Conservation (phyloP, 2,888 invertebrate genomes). For the Cerastis rubricosa region DNA sequence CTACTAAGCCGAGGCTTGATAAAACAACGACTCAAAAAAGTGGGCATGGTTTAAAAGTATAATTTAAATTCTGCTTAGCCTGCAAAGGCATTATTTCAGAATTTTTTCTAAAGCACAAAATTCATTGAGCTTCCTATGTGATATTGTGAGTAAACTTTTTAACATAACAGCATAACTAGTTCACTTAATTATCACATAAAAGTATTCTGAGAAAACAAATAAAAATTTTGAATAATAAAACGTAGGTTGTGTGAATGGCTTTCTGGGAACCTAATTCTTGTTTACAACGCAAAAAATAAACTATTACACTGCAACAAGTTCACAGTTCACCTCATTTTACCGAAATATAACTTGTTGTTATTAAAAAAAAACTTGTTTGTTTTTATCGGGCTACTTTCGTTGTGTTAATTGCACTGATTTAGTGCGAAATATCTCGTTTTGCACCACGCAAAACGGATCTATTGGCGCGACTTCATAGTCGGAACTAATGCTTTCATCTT, state of each 20-base stretch:
- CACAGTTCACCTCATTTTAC: constrained; percentile 55
- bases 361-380: neutral
- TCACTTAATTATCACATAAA: constrained; percentile 5
- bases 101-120: neutral
- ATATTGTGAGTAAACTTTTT: neutral
- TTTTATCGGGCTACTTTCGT: neutral
- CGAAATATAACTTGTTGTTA: constrained; percentile 4
- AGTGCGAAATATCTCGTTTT: neutral
- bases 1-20: neutral
- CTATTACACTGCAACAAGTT: constrained; percentile 5
- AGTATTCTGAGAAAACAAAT: constrained; percentile 34
- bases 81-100: neutral
- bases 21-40: neutral
- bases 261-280: constrained; percentile 38
- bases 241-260: constrained; percentile 13
- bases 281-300: constrained; percentile 38
- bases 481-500: neutral
- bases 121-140: neutral
- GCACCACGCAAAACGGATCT: neutral
- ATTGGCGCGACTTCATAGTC: neutral
- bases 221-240: constrained; percentile 36
- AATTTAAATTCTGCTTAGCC: neutral
- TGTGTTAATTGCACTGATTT: neutral
- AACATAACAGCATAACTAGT: constrained; percentile 2
- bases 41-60: neutral